Base-by-base conservation (phyloP, 2,797 vertebrate species). In the Chiroxiphia lanceolata region DNA sequence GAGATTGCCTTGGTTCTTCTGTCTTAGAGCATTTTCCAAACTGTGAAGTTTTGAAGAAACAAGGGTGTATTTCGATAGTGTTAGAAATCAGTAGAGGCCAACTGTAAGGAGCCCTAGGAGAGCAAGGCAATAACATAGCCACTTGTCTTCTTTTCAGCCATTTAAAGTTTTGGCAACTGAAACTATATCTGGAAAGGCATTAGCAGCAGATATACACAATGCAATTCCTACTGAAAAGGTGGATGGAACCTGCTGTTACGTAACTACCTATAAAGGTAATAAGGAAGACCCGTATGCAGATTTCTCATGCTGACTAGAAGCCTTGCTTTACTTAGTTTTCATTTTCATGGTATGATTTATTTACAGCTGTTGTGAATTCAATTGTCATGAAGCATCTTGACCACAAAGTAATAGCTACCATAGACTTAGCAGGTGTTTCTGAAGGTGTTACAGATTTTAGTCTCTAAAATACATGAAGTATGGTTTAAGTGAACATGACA, bases 201-300 rank as follows among this genome's bases (percentile, higher is more conserved):
- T 99, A 93, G 98, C 98, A 78, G 98, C 99, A 25, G 97, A 98
- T 82, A 68, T 99, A 34, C 94, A 98, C 57, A 97, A 59, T 94
- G 99, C 99, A 2, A 56, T 98, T 51, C 98, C 99, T 87, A 99
- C 99, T 48, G 99, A 99, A 93, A 99, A 99, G 92, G 97, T 99
- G 92, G 99, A 99, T 10, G 99, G 99, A 47, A 99, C 99, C 25
- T 99, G 99, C 97, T 99, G 99, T 90, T 99, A 99, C 19, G 98
- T 99, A n/a, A 98, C 99, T 17, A 79, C 89, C 0, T 98, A 98
- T 93, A 98, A 98, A 98, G 99, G 99, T 99, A 97, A 97, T 95
- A 19, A 57, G 29, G 47, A 87, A 71, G 25, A 91, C 60, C 8
- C 8, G 0, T 72, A 22, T 74, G 44, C 27, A n/a, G 10, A 34